Evolutionary conservation across 2,888 invertebrate species (phyloP), one percentile per base, ranked within the genome.

Genomic region (Platycheirus rosarum): DNA sequence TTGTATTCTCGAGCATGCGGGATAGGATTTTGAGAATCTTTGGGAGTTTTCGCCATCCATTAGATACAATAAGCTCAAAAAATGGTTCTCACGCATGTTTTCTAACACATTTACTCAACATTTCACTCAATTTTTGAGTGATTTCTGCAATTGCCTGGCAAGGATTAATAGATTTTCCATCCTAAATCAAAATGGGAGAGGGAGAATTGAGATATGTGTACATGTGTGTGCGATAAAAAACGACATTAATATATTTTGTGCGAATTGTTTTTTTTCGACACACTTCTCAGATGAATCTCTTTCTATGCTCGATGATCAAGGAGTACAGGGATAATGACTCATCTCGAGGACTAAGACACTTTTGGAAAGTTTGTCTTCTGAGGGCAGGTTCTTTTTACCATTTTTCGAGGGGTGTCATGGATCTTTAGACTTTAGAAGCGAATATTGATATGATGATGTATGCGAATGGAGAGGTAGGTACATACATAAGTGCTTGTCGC

Each of bases 1-100:
- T 48, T 48, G 14, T 23, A 7, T 9, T n/a, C 3, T 23, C 57
- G 71, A 29, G 71, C 82, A 82, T 82, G 82, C 77, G 71, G 1
- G 6, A n/a, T 20, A 6, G 18, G 32, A 14, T 7, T 26, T 23
- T 4, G 4, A 9, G 37, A 60, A 49, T 14, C 14, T 14, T 14
- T 3, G 57, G 26, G 18, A 70, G 76, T 53, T 49, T 82, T 77
- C 32, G 13, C 18, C 14, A 49, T 75, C 65, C 75, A 69, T 69
- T 44, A 26, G 5, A 32, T 32, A 13, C 40, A 66, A 23, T 66
- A 29, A 18, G 18, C 23, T n/a, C n/a, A n/a, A n/a, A n/a, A n/a
- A n/a, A n/a, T n/a, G n/a, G n/a, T n/a, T n/a, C n/a, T 16, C n/a
- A 20, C 42, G 42, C 60, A 60, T 16, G 44, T 16, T 44, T 60